Evolutionary conservation across 2,888 invertebrate species (phyloP).

Genomic region (Pherbina coryleti): DNA sequence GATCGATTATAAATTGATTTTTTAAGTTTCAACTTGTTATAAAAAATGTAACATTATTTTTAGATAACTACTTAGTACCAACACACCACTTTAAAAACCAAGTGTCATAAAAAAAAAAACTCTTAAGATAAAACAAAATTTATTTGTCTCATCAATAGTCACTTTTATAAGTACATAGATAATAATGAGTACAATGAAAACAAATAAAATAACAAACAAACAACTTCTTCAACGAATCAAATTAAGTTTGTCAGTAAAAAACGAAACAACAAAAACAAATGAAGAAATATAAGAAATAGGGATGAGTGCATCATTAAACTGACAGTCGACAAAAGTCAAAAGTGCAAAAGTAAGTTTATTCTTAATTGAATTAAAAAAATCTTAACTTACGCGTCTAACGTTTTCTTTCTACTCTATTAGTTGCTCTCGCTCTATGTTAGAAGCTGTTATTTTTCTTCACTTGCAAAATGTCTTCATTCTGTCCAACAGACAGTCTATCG

Average conservation of each 20-base stretch:
- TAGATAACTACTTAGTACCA: no score
- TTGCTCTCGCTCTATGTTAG: slow-evolving; percentile 50
- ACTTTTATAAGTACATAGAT: not conserved
- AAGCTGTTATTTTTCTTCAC: not conserved
- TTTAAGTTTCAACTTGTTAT: no score
- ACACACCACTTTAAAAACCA: no score
- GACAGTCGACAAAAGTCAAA: slow-evolving; percentile 54
- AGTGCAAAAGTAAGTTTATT: slow-evolving; percentile 60
- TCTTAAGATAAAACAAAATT: no score
- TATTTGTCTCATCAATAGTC: not conserved
- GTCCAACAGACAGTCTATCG: not conserved
- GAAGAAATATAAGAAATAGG: not conserved
- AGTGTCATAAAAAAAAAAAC: no score
- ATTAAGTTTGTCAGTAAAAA: not conserved
- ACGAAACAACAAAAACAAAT: not conserved
- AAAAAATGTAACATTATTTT: no score
- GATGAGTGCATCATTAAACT: slow-evolving; percentile 20
- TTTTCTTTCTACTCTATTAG: slow-evolving; percentile 48
- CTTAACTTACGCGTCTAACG: slow-evolving; percentile 18
- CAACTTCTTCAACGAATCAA: not conserved
- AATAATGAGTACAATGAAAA: not conserved
- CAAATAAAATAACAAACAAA: not conserved
- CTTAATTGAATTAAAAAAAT: slow-evolving; percentile 65
- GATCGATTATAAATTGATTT: no score
- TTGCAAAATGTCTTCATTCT: not conserved